Base-by-base conservation (phyloP, 2,888 invertebrate genomes). In the Temnothorax rugatulus region DNA sequence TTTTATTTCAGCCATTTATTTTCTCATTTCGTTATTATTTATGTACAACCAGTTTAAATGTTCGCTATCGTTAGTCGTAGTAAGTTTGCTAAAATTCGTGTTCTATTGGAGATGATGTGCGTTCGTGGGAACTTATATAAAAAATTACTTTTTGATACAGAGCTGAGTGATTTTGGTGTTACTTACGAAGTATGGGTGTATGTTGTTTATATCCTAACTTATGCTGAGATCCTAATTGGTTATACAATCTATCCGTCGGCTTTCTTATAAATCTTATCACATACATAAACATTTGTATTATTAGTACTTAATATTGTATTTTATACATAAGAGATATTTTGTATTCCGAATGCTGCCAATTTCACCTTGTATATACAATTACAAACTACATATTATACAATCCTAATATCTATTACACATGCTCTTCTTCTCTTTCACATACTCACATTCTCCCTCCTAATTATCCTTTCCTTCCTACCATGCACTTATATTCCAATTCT, bases 81-180 rank as follows among this genome's bases (percentile, higher is more conserved):
- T 92, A 92, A 92, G 89, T 92, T 89, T 89, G 87, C 91, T 91
- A 92, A 91, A 90, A 91, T 90, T 92, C 88, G 89, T 94, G 93
- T 94, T 94, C 93, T 92, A 92, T 94, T 93, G 93, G 91, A 94
- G 92, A 93, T 93, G 92, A 93, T 94, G 94, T 94, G 94, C 94
- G 94, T 91, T 91, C 91, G 91, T 93, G 92, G 91, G 91, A 93
- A 94, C 93, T 94, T 92, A 94, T 93, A 94, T 93, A 94, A 93
- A 94, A 94, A 94, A 94, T 94, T 93, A 93, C 86, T 92, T 93
- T 92, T 94, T 93, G 90, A 93, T 93, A 94, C 92, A 93, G 66
- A 68, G 91, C 90, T 89, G 92, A 93, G 92, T 94, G 92, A 92
- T 93, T 94, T 94, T 94, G 94, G 94, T 94, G 94, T 94, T 94